These are phyloP conservation scores for Podarcis cretensis DNA, from an alignment of 2,113 vertebrate genomes.

Conservation along the genomic window DNA sequence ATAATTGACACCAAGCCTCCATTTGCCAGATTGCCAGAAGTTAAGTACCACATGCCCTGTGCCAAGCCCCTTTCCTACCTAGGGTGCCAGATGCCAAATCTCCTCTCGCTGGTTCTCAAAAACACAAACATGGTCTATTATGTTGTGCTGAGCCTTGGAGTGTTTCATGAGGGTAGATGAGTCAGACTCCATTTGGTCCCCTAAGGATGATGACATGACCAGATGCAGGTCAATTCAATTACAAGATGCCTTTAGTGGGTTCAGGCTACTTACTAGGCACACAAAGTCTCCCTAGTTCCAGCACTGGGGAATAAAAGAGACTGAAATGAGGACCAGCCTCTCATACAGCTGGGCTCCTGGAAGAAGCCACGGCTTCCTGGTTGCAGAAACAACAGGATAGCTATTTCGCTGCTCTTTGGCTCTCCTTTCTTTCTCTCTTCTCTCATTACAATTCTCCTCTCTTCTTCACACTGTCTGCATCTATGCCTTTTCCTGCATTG, in stretches of 20 bases:
- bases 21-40: not conserved
- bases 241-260: not conserved
- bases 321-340: not conserved
- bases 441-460: not conserved
- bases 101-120: not conserved
- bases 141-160: not conserved
- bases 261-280: not conserved
- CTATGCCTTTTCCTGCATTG: not conserved
- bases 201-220: not conserved
- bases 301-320: not conserved
- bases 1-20: not conserved
- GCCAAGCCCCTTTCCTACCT: not conserved
- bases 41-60: not conserved
- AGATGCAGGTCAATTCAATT: not conserved
- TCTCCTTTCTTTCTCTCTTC: not conserved
- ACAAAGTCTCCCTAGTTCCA: not conserved
- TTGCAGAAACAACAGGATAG: not conserved
- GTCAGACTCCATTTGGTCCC: not conserved
- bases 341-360: not conserved
- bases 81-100: not conserved
- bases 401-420: no score
- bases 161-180: no score
- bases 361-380: not conserved
- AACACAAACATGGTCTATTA: not conserved
- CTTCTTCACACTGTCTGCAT: not conserved